Conservation (phyloP, 2,797 vertebrate genomes). For the Sebastes wilsoni region DNA sequence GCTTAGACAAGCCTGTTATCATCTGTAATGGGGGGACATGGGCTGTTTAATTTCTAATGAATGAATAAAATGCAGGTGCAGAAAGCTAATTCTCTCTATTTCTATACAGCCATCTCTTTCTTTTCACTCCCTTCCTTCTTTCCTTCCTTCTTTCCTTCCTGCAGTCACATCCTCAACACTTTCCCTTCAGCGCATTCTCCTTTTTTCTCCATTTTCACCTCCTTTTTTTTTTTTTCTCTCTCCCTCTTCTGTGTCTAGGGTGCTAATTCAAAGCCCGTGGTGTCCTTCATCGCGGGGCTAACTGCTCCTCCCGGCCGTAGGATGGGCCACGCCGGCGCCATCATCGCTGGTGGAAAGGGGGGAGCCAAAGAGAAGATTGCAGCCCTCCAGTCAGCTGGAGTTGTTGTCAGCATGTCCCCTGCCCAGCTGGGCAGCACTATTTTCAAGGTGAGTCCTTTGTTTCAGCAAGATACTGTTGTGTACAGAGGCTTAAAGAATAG, state of each 20-base stretch:
- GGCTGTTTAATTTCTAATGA: constrained; percentile 69
- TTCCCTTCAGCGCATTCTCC: background rate
- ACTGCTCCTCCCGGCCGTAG: constrained; percentile 95
- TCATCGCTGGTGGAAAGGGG: constrained; percentile 98
- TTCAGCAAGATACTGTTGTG: background rate
- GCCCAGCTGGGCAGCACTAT: constrained; percentile 97
- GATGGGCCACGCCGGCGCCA: constrained; percentile 98
- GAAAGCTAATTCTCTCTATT: constrained; percentile 40
- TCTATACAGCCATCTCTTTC: background rate
- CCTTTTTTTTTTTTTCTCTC: background rate
- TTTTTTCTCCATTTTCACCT: background rate
- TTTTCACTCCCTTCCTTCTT: background rate
- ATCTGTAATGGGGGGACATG: constrained; percentile 64
- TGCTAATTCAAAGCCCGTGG: constrained; percentile 92
- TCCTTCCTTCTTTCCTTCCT: background rate
- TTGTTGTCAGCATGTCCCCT: constrained; percentile 96
- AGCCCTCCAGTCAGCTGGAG: constrained; percentile 95
- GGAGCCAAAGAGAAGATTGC: constrained; percentile 98
- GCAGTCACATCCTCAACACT: background rate
- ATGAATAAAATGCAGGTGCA: constrained; percentile 68
- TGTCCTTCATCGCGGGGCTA: constrained; percentile 97
- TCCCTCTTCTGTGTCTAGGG: constrained; percentile 79
- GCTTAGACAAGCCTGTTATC: constrained; percentile 71
- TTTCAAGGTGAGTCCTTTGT: constrained; percentile 89
- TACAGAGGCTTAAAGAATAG: background rate